Conservation (phyloP, 2,113 vertebrate species). For the Gavia stellata region DNA sequence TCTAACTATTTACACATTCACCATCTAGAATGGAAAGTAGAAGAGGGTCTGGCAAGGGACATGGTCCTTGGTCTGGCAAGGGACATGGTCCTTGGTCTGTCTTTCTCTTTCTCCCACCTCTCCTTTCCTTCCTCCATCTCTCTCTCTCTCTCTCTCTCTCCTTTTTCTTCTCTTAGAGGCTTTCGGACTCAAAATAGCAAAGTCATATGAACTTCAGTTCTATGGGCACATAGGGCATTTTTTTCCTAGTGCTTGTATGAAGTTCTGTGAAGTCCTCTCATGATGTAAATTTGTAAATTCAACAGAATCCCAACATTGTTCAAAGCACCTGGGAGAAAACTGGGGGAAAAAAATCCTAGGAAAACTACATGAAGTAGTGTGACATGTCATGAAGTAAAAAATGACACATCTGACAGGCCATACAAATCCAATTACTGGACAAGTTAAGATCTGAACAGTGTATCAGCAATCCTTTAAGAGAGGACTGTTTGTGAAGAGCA, state of each 20-base stretch:
- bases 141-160: neutral
- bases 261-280: neutral
- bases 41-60: neutral
- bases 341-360: neutral
- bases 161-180: neutral
- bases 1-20: neutral
- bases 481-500: neutral
- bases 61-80: neutral
- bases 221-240: neutral
- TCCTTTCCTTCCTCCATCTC: neutral
- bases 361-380: neutral
- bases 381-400: neutral
- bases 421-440: neutral
- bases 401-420: neutral
- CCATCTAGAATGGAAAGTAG: neutral
- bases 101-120: neutral
- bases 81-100: neutral
- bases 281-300: neutral
- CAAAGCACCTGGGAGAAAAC: neutral
- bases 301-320: neutral
- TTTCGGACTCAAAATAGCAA: neutral
- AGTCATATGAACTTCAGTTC: neutral
- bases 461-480: neutral
- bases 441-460: neutral
- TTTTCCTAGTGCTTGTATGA: neutral